Base-by-base conservation (phyloP, 2,888 invertebrate species). In the Eubasilissa splendida region DNA sequence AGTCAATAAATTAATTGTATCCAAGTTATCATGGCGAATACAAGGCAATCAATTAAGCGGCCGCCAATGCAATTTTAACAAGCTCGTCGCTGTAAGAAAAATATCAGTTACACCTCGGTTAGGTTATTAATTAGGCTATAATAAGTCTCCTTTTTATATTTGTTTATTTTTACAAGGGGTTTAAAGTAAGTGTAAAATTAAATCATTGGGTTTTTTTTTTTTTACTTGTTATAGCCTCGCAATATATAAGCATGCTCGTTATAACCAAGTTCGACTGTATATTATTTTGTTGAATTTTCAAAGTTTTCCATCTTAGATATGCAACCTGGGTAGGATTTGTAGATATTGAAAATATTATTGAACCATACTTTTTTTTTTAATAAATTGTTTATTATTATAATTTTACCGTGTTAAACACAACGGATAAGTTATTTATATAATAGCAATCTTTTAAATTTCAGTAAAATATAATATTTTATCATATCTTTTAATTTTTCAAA, bases 321-420 rank as follows among this genome's bases (percentile, higher is more conserved):
- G 2, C 42, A 42, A 33, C 31, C 33, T 63, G 63, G 11, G 11
- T 11, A 5, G 31, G 31, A 33, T 12, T 63, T 33, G 31, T 4
- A 58, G 12, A 58, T 58, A n/a, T 11, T 58, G 9, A n/a, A 58
- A 14, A 58, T n/a, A 58, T 58, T 8, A 3, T 14, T 11, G 9
- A 58, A 58, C 4, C n/a, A 58, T 8, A 11, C 22, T 58, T 58
- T n/a, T n/a, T n/a, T 8, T 58, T 31, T 60, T 60, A 14, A 12
- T 8, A 1, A 7, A 22, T 60, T 60, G n/a, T 60, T 60, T 22
- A 60, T 42, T 42, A 60, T 22, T 60, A 22, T n/a, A 8, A 68
- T 14, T 70, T 54, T 22, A 70, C 53, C 54, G 10, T 70, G 70
- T 70, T 70, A 70, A 70, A 52, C 53, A 70, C 70, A 70, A 22